phyloP scores from a whole-genome alignment of 2,113 vertebrate species.

The Elephantulus edwardii region DNA sequence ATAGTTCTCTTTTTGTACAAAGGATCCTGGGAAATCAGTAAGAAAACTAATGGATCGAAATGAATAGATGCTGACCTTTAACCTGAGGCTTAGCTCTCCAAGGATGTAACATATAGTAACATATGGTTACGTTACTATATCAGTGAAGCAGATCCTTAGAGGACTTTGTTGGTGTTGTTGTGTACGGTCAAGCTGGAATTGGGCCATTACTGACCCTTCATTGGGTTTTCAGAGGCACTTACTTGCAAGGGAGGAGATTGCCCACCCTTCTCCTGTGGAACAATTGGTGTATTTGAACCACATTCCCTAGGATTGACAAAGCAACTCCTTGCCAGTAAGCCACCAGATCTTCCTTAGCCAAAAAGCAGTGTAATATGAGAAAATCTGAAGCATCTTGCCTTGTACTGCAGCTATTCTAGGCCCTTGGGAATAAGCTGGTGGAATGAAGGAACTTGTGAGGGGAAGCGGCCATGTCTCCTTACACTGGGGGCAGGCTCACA shows the following conservation, averaged over 20 bases:
- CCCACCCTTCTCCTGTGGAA: no score
- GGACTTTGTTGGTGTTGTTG: neutral
- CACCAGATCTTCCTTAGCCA: neutral
- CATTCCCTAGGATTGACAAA: no score
- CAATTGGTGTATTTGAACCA: no score
- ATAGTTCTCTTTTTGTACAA: neutral
- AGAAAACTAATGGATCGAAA: neutral
- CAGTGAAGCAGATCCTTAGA: neutral
- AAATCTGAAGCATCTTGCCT: neutral
- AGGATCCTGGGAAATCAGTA: slow-evolving; percentile 16
- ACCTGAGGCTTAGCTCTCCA: slow-evolving; percentile 16
- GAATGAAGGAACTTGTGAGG: neutral
- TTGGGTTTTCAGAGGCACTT: no score
- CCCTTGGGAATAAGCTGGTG: neutral
- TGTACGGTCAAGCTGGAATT: no score
- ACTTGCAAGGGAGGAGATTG: no score
- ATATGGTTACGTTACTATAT: neutral
- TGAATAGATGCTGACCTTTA: neutral
- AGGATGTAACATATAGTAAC: no score
- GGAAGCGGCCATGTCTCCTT: neutral
- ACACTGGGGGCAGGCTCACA: neutral
- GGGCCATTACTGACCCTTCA: no score
- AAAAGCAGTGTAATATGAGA: neutral
- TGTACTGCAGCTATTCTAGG: neutral
- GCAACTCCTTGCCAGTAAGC: no score